phyloP scores from a whole-genome alignment of 2,888 invertebrate species.

The Sclerodermus sp. region DNA sequence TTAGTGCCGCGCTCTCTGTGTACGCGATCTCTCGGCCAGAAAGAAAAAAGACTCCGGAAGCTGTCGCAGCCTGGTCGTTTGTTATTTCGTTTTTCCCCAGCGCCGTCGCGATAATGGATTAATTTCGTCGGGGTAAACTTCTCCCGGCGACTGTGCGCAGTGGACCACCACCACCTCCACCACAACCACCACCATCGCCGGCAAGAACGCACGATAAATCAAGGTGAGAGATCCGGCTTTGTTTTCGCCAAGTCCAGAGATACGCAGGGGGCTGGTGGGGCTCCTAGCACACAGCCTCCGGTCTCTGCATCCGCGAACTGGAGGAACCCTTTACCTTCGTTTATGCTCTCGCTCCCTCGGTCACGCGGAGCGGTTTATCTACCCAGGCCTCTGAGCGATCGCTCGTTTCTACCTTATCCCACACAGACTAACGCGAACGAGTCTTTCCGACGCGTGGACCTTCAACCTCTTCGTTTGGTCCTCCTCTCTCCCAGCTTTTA shows the following conservation, averaged over 20 bases:
- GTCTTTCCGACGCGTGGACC: too few relatives aligned
- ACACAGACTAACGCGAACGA: too few relatives aligned
- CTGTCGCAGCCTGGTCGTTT: constrained; percentile 2
- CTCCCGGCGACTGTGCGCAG: constrained; percentile 7
- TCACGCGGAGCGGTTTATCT: background rate
- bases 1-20: constrained; percentile 8
- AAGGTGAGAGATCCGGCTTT: constrained; percentile 42
- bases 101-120: constrained; percentile 35
- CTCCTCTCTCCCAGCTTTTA: too few relatives aligned
- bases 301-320: too few relatives aligned
- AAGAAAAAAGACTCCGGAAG: background rate
- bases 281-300: too few relatives aligned
- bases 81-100: constrained; percentile 21
- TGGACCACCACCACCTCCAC: too few relatives aligned
- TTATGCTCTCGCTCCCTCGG: background rate
- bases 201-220: constrained; percentile 30
- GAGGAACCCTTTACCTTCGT: too few relatives aligned
- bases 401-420: too few relatives aligned
- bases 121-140: constrained; percentile 28
- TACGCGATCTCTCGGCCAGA: background rate
- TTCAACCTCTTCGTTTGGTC: too few relatives aligned
- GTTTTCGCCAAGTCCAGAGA: constrained; percentile 21
- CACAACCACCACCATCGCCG: background rate
- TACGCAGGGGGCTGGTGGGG: too few relatives aligned
- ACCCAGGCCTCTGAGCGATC: constrained; percentile 1